Conservation (phyloP, 2,888 invertebrate genomes). For the Chrysolina americana region DNA sequence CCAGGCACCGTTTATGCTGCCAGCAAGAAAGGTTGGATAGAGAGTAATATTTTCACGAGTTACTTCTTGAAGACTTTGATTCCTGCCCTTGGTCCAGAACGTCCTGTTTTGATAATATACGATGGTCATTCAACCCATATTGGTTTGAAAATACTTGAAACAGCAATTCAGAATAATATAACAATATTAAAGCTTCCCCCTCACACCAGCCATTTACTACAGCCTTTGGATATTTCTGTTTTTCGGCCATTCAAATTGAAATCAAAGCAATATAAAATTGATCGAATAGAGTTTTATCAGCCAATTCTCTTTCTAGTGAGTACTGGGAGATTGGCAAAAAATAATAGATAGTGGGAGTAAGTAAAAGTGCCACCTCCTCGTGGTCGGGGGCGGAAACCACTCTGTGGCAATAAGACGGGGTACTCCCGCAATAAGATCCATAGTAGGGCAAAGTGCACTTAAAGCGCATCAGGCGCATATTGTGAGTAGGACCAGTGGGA, state of each 20-base stretch:
- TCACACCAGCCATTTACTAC: slow-evolving; percentile 7
- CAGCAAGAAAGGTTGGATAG: slow-evolving; percentile 47
- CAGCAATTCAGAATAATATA: slow-evolving; percentile 17
- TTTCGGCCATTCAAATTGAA: slow-evolving; percentile 37
- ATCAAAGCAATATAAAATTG: slow-evolving; percentile 31
- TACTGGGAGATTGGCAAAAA: slow-evolving; percentile 47
- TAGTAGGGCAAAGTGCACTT: too few relatives aligned
- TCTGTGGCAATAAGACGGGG: too few relatives aligned
- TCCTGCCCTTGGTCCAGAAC: slow-evolving; percentile 34
- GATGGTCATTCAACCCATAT: slow-evolving; percentile 23
- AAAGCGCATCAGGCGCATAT: too few relatives aligned
- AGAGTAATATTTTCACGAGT: slow-evolving; percentile 45
- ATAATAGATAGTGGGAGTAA: too few relatives aligned
- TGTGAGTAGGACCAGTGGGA: too few relatives aligned
- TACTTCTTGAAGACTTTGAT: slow-evolving; percentile 49
- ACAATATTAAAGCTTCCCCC: slow-evolving; percentile 17
- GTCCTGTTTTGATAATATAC: slow-evolving; percentile 44
- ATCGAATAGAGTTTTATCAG: too few relatives aligned
- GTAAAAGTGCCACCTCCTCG: too few relatives aligned
- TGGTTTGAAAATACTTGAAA: slow-evolving; percentile 21
- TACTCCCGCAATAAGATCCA: too few relatives aligned
- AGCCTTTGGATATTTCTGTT: slow-evolving; percentile 55
- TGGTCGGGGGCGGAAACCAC: too few relatives aligned
- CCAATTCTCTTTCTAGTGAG: too few relatives aligned
- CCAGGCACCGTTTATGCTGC: slow-evolving; percentile 32